A percentile compares a stretch with the other conserved stretches of the same genome.
Conservation (phyloP, 2,797 vertebrate species). For the Pseudochaenichthys georgianus region DNA sequence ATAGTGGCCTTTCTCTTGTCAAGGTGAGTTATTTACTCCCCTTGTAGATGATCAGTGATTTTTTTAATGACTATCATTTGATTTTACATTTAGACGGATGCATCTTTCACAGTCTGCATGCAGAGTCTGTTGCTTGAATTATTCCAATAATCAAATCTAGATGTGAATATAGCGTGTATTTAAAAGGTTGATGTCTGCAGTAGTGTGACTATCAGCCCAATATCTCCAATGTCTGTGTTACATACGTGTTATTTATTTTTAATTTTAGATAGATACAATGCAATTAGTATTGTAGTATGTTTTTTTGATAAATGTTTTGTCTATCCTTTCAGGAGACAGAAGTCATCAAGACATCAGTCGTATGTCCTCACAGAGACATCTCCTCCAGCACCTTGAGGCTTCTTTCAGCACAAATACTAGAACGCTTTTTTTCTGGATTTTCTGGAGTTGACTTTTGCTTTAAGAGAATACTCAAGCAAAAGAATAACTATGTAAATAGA, state of each 20-base stretch:
- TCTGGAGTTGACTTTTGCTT: not conserved
- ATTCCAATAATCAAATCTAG: not conserved
- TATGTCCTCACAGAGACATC: slow-evolving; percentile 63
- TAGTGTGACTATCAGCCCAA: not conserved
- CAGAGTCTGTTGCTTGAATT: not conserved
- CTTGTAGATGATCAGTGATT: not conserved
- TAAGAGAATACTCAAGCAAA: not conserved
- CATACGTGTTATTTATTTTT: not conserved
- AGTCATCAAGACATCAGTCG: slow-evolving; percentile 43
- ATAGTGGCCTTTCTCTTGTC: slow-evolving; percentile 29
- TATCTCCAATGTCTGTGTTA: not conserved
- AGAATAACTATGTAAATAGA: not conserved
- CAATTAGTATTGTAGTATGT: not conserved
- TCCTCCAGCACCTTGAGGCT: slow-evolving; percentile 30
- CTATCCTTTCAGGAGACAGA: slow-evolving; percentile 60
- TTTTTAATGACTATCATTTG: not conserved
- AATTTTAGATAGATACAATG: not conserved
- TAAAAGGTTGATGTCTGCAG: not conserved
- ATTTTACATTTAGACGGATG: not conserved
- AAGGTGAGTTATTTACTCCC: slow-evolving; percentile 53
- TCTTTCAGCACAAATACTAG: not conserved
- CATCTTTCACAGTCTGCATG: not conserved
- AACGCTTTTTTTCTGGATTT: not conserved
- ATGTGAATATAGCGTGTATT: not conserved
- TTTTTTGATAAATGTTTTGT: slow-evolving; percentile 3